Base-by-base conservation (phyloP, 2,797 vertebrate genomes). In the Hozukius guyotensis region DNA sequence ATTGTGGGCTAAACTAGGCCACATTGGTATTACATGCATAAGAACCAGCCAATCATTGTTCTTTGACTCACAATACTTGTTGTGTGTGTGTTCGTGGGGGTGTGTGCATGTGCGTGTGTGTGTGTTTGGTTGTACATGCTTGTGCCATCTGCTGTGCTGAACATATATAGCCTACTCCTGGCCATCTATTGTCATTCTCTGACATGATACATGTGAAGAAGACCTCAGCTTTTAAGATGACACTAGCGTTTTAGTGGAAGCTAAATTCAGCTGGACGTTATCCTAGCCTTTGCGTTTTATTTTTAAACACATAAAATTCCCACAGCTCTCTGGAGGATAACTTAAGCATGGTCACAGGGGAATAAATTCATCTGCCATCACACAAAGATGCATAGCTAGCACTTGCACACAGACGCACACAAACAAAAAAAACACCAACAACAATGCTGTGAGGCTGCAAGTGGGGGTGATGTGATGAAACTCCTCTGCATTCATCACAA, bases 1-100 rank as follows among this genome's bases (percentile, higher is more conserved):
- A 89, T 91, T 91, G 89, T 87, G 83, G 87, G 88, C 88, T 89
- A 89, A 94, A 93, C 84, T 95, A 93, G 93, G 93, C 89, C 94
- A 94, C 84, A 78, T 84, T 78, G 90, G 90, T 86, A 91, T 93
- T 94, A 94, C 83, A 92, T 67, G 65, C 80, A 91, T 42, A 77
- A 73, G 67, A 93, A 91, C 83, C 75, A 85, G 89, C 93, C 92
- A 94, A 93, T 93, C 90, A 91, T 84, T 87, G 89, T 87, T 81
- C 78, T 85, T 72, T 84, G 78, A 92, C 80, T 88, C 70, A 55
- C 24, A 82, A 88, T 87, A 80, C 86, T 62, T 62, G 22, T 52
- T 46, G 27, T 31, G 59, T 60, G 63, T 61, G 64, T 73, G 53
- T 13, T 8, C 2, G 27, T 60, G 63, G 60, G 69, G 2, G 59